A percentile compares a stretch with the other conserved stretches of the same genome.
These are phyloP conservation scores for Loris lydekkerianus DNA, from an alignment of 2,797 vertebrate genomes.

Conservation along the genomic window DNA sequence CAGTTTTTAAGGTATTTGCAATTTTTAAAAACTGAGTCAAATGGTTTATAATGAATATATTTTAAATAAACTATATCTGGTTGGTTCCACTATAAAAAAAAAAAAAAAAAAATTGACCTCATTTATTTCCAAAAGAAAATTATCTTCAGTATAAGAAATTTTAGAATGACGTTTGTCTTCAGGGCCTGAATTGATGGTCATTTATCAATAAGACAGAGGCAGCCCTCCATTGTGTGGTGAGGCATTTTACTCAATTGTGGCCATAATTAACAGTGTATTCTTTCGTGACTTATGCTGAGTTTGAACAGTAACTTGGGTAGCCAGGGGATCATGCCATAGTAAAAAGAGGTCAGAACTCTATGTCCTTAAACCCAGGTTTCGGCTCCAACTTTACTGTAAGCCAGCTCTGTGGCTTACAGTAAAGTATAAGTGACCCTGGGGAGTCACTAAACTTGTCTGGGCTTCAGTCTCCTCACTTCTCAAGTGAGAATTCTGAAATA, in stretches of 20 bases:
- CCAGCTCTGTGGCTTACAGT: background rate
- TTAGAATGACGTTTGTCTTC: constrained; percentile 20
- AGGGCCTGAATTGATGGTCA: background rate
- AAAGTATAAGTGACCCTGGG: background rate
- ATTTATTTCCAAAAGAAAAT: constrained; percentile 20
- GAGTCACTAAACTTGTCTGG: background rate
- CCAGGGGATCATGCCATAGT: background rate
- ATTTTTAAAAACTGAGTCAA: constrained; percentile 71
- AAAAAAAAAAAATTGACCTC: too few relatives aligned
- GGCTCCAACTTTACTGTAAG: background rate
- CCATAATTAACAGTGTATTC: background rate
- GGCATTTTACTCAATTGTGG: background rate
- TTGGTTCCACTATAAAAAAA: constrained; percentile 47
- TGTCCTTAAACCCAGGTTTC: background rate
- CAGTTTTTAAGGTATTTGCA: constrained; percentile 75
- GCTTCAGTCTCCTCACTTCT: background rate
- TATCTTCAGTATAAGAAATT: constrained; percentile 16
- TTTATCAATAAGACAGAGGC: background rate
- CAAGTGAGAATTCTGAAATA: constrained; percentile 11
- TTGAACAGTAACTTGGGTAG: background rate
- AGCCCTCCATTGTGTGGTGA: background rate
- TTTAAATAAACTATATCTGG: constrained; percentile 72
- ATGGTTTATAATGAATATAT: constrained; percentile 67
- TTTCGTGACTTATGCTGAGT: background rate
- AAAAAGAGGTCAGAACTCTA: background rate